Base-by-base conservation (phyloP, 2,113 vertebrate species). In the Ranitomeya variabilis region DNA sequence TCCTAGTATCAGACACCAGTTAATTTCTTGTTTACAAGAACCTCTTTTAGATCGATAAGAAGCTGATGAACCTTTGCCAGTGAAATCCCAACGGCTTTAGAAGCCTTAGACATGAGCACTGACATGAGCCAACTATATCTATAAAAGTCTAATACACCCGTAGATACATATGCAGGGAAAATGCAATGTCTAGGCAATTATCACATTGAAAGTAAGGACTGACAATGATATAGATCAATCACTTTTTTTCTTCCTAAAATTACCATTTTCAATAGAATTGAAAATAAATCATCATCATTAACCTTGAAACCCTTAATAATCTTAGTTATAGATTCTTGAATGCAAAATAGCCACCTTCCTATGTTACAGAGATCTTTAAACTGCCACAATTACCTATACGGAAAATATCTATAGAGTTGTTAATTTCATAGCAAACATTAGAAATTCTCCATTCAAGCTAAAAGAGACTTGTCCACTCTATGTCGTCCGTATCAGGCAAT, bases 41-140 rank as follows among this genome's bases (percentile, higher is more conserved):
- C 80, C 57, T 81, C 59, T 62, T 62, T 62, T 37, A 37, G 80
- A 81, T 81, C 80, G 59, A 81, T 81, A 81, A 31, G 26, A 62
- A 81, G 80, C 80, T 81, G 80, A 81, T 81, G 80, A 81, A 76
- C 73, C 73, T 76, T 76, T 52, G 73, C 73, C 73, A 76, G 73
- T 52, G 73, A 76, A 76, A 52, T 76, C 73, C 73, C 73, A 76
- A 21, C 4, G 73, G 73, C 37, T 45, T 76, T 9, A 76, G 18
- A 21, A 76, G 45, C 37, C 73, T 76, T 52, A 52, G 73, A 76
- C 45, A 51, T 12, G 52, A 45, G 52, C 16, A 76, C 37, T 19
- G 71, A 51, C 71, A 45, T 74, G 31, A 73, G 71, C 31, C 71
- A 74, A 74, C 71, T 74, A 74, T 74, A 74, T 74, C 37, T 74